Conservation (phyloP, 2,888 invertebrate genomes). For the Yponomeuta sedellus region DNA sequence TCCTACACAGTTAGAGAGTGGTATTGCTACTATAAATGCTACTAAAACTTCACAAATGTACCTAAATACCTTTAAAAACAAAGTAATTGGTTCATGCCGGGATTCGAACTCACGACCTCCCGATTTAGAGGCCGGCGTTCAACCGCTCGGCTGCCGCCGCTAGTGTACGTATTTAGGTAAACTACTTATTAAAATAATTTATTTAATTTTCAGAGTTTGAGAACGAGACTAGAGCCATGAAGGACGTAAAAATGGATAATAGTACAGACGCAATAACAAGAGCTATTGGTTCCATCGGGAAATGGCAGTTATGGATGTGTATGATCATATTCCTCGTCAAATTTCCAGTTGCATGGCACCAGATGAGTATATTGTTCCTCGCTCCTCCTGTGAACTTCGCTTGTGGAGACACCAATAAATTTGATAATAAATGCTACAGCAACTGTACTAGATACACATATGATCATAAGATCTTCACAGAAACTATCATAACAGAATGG, state of each 20-base stretch:
- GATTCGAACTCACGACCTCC: too few relatives aligned
- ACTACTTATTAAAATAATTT: not conserved
- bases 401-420: constrained; percentile 54
- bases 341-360: constrained; percentile 89
- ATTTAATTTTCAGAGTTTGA: constrained; percentile 55
- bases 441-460: constrained; percentile 77
- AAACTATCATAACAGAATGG: constrained; percentile 86
- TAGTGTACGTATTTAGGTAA: too few relatives aligned
- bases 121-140: too few relatives aligned
- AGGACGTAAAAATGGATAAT: constrained; percentile 34
- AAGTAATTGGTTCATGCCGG: too few relatives aligned
- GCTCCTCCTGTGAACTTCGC: constrained; percentile 80
- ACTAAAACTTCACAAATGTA: too few relatives aligned
- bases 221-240: constrained; percentile 47
- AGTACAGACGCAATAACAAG: constrained; percentile 79
- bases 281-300: constrained; percentile 83
- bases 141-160: too few relatives aligned
- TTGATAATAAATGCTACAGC: constrained; percentile 65
- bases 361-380: constrained; percentile 85
- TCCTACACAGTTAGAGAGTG: too few relatives aligned
- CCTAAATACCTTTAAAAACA: too few relatives aligned
- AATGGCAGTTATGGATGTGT: constrained; percentile 85
- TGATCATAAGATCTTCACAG: constrained; percentile 80
- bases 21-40: too few relatives aligned
- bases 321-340: constrained; percentile 82